phyloP scores from a whole-genome alignment of 2,888 invertebrate species.

The Drosophila anomalata region DNA sequence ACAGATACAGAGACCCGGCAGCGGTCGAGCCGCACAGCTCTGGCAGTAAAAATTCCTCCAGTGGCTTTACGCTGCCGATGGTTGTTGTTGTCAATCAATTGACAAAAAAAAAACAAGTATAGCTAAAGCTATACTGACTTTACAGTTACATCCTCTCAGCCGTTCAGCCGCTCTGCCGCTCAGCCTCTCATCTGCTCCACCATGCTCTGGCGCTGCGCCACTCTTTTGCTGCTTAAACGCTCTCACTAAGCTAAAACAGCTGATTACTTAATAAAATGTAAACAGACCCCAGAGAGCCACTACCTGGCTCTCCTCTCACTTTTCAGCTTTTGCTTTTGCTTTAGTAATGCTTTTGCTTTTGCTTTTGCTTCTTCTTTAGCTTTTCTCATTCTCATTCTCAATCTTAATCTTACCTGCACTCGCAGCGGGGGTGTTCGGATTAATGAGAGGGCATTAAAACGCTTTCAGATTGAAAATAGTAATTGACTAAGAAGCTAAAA shows the following conservation, averaged over 20 bases:
- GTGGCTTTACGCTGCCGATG: slow-evolving; percentile 15
- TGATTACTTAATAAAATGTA: slow-evolving; percentile 68
- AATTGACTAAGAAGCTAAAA: slow-evolving; percentile 54
- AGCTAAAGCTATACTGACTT: slow-evolving; percentile 26
- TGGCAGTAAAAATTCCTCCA: slow-evolving; percentile 24
- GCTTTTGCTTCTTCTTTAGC: slow-evolving; percentile 8
- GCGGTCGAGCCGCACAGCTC: slow-evolving; percentile 11
- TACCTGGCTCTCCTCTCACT: slow-evolving; percentile 54
- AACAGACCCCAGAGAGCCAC: slow-evolving; percentile 61
- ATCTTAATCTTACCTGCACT: slow-evolving; percentile 15
- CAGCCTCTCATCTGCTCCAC: background rate
- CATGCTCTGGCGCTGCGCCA: background rate
- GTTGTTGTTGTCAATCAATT: slow-evolving; percentile 65
- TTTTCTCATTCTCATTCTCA: slow-evolving; percentile 12
- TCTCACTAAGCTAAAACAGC: slow-evolving; percentile 60
- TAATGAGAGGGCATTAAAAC: slow-evolving; percentile 26
- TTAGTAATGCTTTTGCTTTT: slow-evolving; percentile 15
- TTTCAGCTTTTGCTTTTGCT: slow-evolving; percentile 43
- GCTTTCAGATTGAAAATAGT: slow-evolving; percentile 69
- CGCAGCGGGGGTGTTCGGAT: slow-evolving; percentile 27
- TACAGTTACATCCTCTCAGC: slow-evolving; percentile 49
- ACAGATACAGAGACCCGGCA: slow-evolving; percentile 8
- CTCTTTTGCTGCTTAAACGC: slow-evolving; percentile 30
- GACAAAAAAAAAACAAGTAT: slow-evolving; percentile 53
- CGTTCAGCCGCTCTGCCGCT: slow-evolving; percentile 7